Conservation (phyloP, 1,140 invertebrate genomes). For the Globodera rostochiensis region DNA sequence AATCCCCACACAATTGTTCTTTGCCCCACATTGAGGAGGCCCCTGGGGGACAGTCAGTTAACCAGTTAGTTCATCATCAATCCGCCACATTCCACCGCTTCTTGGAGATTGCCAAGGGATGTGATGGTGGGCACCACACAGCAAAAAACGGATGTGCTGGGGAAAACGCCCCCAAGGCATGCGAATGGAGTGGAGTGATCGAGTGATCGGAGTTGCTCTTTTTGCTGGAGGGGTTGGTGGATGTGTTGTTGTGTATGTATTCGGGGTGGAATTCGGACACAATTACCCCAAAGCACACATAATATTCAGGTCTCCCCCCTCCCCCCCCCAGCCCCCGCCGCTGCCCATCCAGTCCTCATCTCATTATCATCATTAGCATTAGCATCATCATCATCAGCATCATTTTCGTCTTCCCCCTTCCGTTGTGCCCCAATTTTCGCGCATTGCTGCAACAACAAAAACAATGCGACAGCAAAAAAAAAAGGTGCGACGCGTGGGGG, state of each 20-base stretch:
- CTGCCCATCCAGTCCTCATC: neutral
- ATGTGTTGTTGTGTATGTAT: neutral
- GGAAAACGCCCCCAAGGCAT: neutral
- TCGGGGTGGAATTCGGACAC: neutral
- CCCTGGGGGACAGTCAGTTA: neutral
- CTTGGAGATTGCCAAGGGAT: neutral
- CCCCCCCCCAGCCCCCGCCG: no score
- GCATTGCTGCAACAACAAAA: slow-evolving; percentile 1
- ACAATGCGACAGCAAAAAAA: neutral
- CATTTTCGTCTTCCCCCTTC: neutral
- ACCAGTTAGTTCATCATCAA: no score
- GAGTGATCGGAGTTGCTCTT: neutral
- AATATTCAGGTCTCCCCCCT: no score
- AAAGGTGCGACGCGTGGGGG: neutral
- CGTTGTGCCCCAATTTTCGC: neutral
- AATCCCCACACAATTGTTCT: neutral
- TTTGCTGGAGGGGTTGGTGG: no score
- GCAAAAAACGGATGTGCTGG: neutral
- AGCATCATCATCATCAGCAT: neutral
- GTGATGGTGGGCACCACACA: neutral
- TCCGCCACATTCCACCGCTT: neutral
- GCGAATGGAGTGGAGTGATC: neutral
- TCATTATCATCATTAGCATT: neutral
- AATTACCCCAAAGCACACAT: neutral
- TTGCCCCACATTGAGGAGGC: no score